Percentiles rank a stretch among this genome's conserved stretches.
phyloP scores from a whole-genome alignment of 2,797 vertebrate genomes.

The Eulemur coronatus region DNA sequence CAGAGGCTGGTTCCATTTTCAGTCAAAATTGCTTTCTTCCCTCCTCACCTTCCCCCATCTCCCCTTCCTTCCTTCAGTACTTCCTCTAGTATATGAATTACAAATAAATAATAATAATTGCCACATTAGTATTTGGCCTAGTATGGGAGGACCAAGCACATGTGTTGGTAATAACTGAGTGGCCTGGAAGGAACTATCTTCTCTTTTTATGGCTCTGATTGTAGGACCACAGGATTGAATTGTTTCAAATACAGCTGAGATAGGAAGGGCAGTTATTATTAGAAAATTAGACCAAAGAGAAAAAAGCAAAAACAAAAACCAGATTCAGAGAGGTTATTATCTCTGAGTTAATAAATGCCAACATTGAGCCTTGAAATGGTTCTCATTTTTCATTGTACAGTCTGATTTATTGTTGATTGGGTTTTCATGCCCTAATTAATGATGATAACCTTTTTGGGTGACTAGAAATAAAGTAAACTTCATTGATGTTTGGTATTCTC shows the following conservation, averaged over 20 bases:
- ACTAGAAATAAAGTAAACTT: neutral
- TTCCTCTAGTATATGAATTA: neutral
- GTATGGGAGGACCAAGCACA: neutral
- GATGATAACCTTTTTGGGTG: neutral
- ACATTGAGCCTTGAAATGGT: neutral
- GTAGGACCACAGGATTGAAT: neutral
- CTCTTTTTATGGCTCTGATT: neutral
- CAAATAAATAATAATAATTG: neutral
- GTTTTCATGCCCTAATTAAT: constrained; percentile 42
- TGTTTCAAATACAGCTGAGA: constrained; percentile 31
- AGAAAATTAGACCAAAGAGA: neutral
- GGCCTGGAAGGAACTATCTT: neutral
- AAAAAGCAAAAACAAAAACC: neutral
- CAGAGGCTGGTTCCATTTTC: neutral
- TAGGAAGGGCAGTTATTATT: neutral
- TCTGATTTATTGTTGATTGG: constrained; percentile 46
- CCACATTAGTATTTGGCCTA: neutral
- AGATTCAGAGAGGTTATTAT: constrained; percentile 1
- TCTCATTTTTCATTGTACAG: constrained; percentile 39
- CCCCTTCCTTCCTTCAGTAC: neutral
- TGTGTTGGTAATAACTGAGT: neutral
- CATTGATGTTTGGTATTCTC: neutral
- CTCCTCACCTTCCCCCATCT: neutral
- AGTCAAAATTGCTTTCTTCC: neutral
- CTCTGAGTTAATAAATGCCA: constrained; percentile 37